A percentile compares a stretch with the other conserved stretches of the same genome.
These are phyloP conservation scores for Platycercus adscitus DNA, from an alignment of 2,113 vertebrate genomes.

Conservation along the genomic window DNA sequence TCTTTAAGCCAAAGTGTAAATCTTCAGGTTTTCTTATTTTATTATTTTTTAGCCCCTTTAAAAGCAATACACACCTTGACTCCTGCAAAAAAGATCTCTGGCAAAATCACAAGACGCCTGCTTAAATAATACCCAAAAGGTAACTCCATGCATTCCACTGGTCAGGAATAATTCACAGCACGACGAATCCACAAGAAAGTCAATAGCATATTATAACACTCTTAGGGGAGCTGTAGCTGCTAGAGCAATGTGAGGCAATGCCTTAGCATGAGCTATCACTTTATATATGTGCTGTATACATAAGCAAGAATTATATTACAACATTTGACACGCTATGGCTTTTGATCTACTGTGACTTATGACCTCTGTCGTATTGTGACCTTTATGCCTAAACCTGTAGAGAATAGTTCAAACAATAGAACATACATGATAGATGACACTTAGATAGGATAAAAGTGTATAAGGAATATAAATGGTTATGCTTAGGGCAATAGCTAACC, in stretches of 20 bases:
- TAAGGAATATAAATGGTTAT: neutral
- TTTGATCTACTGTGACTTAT: constrained; percentile 58
- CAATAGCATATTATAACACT: constrained; percentile 64
- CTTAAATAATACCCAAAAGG: constrained; percentile 73
- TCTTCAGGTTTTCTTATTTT: constrained; percentile 19
- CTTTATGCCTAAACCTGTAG: constrained; percentile 33
- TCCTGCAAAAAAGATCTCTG: constrained; percentile 73
- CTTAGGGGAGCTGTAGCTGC: constrained; percentile 68
- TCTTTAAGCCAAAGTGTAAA: constrained; percentile 56
- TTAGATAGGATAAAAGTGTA: constrained; percentile 10
- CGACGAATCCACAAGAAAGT: constrained; percentile 65
- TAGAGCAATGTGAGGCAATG: constrained; percentile 52
- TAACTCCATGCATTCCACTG: constrained; percentile 66
- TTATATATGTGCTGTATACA: constrained; percentile 32
- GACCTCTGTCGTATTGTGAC: constrained; percentile 54
- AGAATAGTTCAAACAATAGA: constrained; percentile 52
- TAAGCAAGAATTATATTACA: constrained; percentile 53
- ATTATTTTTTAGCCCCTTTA: neutral
- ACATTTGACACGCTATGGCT: constrained; percentile 11
- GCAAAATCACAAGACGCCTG: constrained; percentile 70
- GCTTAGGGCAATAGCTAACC: neutral
- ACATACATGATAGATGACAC: constrained; percentile 11
- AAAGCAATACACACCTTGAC: constrained; percentile 73
- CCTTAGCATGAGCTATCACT: constrained; percentile 54
- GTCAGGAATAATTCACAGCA: constrained; percentile 74